phyloP scores from a whole-genome alignment of 2,113 vertebrate species.

The Psettodes erumei region DNA sequence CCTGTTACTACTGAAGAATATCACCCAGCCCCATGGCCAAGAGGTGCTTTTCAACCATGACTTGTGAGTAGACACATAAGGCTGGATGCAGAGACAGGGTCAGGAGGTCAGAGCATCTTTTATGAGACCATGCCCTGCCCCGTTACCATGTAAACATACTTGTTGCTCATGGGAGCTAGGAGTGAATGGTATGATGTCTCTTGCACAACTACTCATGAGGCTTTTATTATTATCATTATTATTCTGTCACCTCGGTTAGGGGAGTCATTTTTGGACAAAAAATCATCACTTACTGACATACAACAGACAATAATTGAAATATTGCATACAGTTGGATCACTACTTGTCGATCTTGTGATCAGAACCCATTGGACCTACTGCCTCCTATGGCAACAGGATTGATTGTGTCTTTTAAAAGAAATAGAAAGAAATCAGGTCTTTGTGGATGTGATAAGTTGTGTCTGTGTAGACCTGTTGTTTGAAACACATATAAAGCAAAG shows the following conservation, averaged over 20 bases:
- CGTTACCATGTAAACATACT: not conserved
- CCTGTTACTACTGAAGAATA: no score
- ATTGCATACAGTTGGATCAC: not conserved
- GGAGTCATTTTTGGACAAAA: no score
- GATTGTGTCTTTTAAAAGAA: not conserved
- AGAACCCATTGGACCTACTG: not conserved
- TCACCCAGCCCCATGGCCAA: not conserved
- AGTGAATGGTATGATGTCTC: no score
- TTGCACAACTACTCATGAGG: not conserved
- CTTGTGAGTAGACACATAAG: not conserved
- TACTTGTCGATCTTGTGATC: not conserved
- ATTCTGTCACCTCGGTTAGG: no score
- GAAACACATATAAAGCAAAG: not conserved
- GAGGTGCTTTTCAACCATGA: no score
- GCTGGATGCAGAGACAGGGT: not conserved
- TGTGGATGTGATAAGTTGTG: no score
- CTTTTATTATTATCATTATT: no score
- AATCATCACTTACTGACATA: no score
- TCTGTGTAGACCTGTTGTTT: no score
- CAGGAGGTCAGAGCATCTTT: not conserved
- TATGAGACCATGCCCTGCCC: not conserved
- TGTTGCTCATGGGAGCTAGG: no score
- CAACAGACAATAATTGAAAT: no score
- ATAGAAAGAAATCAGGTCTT: not conserved
- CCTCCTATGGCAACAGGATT: no score